Percentiles rank a stretch among this genome's conserved stretches.
phyloP scores from a whole-genome alignment of 1,140 invertebrate genomes.

The Ptiloglossa arizonensis region DNA sequence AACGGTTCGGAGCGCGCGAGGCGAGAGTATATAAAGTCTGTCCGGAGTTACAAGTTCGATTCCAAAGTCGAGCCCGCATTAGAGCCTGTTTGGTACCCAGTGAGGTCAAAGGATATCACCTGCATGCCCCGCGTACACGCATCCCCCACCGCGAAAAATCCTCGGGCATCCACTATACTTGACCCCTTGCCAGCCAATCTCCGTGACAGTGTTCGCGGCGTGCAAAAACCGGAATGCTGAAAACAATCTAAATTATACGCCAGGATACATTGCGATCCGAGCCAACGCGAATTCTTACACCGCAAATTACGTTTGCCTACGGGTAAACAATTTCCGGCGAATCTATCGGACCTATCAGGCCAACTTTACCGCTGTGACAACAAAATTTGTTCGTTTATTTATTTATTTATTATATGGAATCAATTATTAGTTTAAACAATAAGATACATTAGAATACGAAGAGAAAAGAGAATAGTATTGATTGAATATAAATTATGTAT shows the following conservation, averaged over 20 bases:
- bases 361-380: no score
- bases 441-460: no score
- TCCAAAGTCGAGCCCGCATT: slow-evolving; percentile 44
- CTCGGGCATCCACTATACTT: slow-evolving; percentile 33
- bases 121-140: slow-evolving; percentile 44
- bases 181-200: slow-evolving; percentile 34
- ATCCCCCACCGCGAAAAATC: slow-evolving; percentile 42
- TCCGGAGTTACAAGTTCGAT: slow-evolving; percentile 2
- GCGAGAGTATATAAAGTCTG: background rate
- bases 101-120: slow-evolving; percentile 53
- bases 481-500: no score
- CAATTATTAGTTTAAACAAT: no score
- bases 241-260: slow-evolving; percentile 29
- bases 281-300: background rate
- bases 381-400: no score
- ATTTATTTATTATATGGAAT: no score
- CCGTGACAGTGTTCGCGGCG: slow-evolving; percentile 17
- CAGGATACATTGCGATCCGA: background rate
- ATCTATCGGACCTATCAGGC: no score
- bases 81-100: slow-evolving; percentile 42
- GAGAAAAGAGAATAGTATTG: no score
- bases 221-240: slow-evolving; percentile 13
- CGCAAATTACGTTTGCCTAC: background rate
- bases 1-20: background rate
- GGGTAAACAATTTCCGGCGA: background rate